These are phyloP conservation scores for Coracias cyanogaster DNA, from an alignment of 2,797 vertebrate species.

Conservation along the genomic window DNA sequence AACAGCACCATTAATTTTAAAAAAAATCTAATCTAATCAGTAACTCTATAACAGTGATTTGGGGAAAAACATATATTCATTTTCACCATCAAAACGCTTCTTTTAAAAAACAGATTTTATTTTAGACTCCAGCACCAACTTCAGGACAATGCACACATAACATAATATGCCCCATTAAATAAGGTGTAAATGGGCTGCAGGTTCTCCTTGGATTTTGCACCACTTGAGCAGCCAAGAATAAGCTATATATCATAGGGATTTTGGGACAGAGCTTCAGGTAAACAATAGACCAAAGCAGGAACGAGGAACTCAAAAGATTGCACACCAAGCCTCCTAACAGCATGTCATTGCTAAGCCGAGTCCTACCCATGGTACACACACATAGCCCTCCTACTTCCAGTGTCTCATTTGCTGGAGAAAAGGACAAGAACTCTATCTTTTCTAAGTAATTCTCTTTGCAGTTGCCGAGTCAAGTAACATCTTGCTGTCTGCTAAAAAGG, in stretches of 20 bases:
- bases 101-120: neutral
- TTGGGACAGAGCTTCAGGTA: neutral
- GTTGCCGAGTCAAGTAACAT: neutral
- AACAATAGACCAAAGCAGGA: neutral
- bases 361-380: rapidly evolving
- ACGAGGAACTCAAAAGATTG: neutral
- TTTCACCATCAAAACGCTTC: neutral
- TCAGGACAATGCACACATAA: neutral
- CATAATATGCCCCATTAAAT: neutral
- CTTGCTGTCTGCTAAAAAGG: neutral
- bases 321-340: neutral
- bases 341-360: neutral
- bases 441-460: neutral
- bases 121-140: neutral
- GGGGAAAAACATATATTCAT: neutral
- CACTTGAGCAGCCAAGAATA: neutral
- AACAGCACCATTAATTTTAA: neutral
- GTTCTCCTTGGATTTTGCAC: neutral
- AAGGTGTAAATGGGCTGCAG: neutral
- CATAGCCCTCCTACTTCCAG: neutral
- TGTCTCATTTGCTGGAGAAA: neutral
- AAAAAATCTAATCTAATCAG: neutral
- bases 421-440: rapidly evolving
- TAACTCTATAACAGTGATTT: neutral
- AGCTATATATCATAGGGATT: neutral